Conservation (phyloP, 2,797 vertebrate genomes). For the Neoniphon sammara region DNA sequence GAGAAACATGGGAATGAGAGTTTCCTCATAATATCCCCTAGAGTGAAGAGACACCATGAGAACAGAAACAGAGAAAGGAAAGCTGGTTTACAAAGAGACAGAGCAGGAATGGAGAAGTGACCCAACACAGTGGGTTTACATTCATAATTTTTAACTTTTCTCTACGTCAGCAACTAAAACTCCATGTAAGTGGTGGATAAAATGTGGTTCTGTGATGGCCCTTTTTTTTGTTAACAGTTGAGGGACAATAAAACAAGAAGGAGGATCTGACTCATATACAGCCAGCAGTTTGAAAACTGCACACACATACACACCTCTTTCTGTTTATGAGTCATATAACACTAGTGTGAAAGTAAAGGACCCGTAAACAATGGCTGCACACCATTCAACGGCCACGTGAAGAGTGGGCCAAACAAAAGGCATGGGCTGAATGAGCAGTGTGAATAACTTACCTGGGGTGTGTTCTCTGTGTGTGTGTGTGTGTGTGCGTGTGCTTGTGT, state of each 20-base stretch:
- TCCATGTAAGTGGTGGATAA: background rate
- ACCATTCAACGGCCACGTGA: slow-evolving; percentile 8
- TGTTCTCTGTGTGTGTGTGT: slow-evolving; percentile 24
- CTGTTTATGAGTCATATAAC: slow-evolving; percentile 53
- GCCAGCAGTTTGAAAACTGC: slow-evolving; percentile 25
- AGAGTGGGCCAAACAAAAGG: slow-evolving; percentile 27
- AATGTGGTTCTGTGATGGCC: background rate
- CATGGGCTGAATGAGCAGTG: background rate
- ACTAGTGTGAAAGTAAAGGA: slow-evolving; percentile 44
- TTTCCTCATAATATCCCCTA: slow-evolving; percentile 15
- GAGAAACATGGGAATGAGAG: slow-evolving; percentile 32
- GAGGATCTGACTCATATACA: slow-evolving; percentile 60
- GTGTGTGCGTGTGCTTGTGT: background rate
- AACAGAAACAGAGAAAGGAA: slow-evolving; percentile 6
- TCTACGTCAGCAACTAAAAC: background rate
- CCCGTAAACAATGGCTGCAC: slow-evolving; percentile 14
- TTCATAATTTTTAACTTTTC: slow-evolving; percentile 3
- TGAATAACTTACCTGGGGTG: slow-evolving; percentile 24
- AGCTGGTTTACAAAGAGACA: background rate
- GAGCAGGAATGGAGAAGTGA: slow-evolving; percentile 42
- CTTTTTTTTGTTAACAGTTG: background rate
- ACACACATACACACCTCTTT: slow-evolving; percentile 24
- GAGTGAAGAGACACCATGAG: background rate
- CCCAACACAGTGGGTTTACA: background rate
- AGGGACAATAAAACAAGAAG: slow-evolving; percentile 42